Conservation (phyloP, 2,888 invertebrate genomes). For the Metopia argyrocephala region DNA sequence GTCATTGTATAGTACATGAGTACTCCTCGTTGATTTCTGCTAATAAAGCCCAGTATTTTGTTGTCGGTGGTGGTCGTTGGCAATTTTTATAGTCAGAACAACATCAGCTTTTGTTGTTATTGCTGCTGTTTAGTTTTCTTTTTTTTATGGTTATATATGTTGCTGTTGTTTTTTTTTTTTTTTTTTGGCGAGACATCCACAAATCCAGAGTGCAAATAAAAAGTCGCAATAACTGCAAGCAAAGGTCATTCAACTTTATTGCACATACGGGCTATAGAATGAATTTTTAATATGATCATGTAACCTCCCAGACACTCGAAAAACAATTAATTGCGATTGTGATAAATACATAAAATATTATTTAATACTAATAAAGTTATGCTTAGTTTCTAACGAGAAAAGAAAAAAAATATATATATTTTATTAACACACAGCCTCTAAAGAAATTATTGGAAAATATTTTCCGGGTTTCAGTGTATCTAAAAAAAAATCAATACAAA, state of each 20-base stretch:
- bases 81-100: conserved; percentile 9
- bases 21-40: neutral
- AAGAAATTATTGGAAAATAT: too few relatives aligned
- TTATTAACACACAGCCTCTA: too few relatives aligned
- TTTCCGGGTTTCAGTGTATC: too few relatives aligned
- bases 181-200: neutral
- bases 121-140: neutral
- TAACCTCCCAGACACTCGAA: too few relatives aligned
- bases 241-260: conserved; percentile 32
- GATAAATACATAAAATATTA: too few relatives aligned
- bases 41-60: conserved; percentile 14
- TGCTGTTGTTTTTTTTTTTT: neutral
- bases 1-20: neutral
- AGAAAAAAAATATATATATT: too few relatives aligned
- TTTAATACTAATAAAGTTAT: too few relatives aligned
- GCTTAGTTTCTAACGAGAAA: too few relatives aligned
- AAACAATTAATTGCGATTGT: too few relatives aligned
- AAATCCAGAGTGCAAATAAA: conserved; percentile 4
- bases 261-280: neutral
- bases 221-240: neutral
- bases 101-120: conserved; percentile 1
- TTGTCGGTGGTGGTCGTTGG: neutral
- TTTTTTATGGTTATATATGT: conserved; percentile 30
- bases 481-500: too few relatives aligned
- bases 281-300: too few relatives aligned